Evolutionary conservation across 2,797 vertebrate species (phyloP).

Genomic region (Acanthopagrus latus): DNA sequence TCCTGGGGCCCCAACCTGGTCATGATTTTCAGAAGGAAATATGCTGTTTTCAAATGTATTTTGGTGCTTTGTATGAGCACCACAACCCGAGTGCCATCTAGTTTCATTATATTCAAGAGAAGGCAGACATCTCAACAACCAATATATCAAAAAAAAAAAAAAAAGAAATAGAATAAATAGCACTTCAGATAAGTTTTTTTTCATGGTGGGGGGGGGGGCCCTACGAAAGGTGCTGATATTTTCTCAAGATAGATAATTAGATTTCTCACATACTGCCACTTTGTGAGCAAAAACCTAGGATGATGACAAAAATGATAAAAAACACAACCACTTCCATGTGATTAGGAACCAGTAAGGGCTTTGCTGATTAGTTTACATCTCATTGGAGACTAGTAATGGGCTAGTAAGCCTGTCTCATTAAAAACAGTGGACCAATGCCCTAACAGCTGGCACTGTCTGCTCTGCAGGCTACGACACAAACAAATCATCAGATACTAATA

Average conservation of each 20-base stretch:
- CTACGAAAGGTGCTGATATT: background rate
- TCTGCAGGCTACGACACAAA: slow-evolving; percentile 50
- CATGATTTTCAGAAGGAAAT: too few species aligned
- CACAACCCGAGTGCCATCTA: too few species aligned
- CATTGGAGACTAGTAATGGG: slow-evolving; percentile 75
- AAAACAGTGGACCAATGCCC: slow-evolving; percentile 73
- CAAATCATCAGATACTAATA: slow-evolving; percentile 71
- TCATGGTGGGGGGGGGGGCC: too few species aligned
- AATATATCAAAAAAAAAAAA: too few species aligned
- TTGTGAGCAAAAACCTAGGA: slow-evolving; percentile 34
- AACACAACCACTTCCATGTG: slow-evolving; percentile 51
- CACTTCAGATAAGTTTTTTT: too few species aligned
- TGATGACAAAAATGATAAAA: slow-evolving; percentile 45
- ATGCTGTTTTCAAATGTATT: too few species aligned
- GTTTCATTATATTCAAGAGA: too few species aligned
- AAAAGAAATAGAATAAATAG: too few species aligned
- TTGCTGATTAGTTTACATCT: slow-evolving; percentile 71
- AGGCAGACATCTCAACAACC: too few species aligned
- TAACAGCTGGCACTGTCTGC: slow-evolving; percentile 66
- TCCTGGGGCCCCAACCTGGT: too few species aligned
- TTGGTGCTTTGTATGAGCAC: too few species aligned
- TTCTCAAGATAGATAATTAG: background rate
- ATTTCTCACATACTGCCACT: slow-evolving; percentile 38
- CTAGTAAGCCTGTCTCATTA: slow-evolving; percentile 76
- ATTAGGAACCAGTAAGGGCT: slow-evolving; percentile 63